Conservation (phyloP, 2,888 invertebrate species). For the Altica lythri region DNA sequence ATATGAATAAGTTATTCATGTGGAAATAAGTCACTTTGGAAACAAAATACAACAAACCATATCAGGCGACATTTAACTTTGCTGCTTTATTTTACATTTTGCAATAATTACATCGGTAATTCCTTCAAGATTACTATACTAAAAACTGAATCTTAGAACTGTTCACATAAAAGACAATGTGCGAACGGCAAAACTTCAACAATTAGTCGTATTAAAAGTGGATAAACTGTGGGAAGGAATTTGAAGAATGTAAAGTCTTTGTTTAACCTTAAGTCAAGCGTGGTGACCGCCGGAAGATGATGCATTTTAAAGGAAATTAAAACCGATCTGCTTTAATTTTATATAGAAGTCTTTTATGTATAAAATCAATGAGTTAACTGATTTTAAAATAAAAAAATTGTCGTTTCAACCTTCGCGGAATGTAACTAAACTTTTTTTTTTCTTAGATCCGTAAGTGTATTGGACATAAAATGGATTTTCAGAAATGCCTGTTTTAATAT, state of each 20-base stretch:
- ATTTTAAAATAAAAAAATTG: too few species aligned
- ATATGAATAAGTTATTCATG: too few species aligned
- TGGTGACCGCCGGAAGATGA: slow-evolving; percentile 40
- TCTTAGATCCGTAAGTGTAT: too few species aligned
- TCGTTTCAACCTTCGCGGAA: too few species aligned
- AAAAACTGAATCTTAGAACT: slow-evolving; percentile 2
- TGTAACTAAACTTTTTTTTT: too few species aligned
- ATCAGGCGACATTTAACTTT: too few species aligned
- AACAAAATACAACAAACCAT: too few species aligned
- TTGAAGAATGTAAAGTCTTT: slow-evolving; percentile 42
- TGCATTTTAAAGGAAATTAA: slow-evolving; percentile 33
- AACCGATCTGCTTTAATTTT: slow-evolving; percentile 26
- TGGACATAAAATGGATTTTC: too few species aligned
- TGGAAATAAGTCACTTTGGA: too few species aligned
- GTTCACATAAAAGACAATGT: slow-evolving; percentile 25
- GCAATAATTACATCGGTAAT: too few species aligned
- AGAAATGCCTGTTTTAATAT: too few species aligned
- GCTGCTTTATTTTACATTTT: too few species aligned
- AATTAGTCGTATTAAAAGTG: slow-evolving; percentile 35
- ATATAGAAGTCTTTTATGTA: slow-evolving; percentile 1
- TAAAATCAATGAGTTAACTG: neutral
- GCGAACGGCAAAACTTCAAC: slow-evolving; percentile 23
- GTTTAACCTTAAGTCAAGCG: slow-evolving; percentile 41
- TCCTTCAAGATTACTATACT: neutral
- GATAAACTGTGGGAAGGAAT: slow-evolving; percentile 45